Evolutionary conservation across 2,888 invertebrate species (phyloP), one percentile per base, ranked within the genome.

Genomic region (Epinotia brunnichana): DNA sequence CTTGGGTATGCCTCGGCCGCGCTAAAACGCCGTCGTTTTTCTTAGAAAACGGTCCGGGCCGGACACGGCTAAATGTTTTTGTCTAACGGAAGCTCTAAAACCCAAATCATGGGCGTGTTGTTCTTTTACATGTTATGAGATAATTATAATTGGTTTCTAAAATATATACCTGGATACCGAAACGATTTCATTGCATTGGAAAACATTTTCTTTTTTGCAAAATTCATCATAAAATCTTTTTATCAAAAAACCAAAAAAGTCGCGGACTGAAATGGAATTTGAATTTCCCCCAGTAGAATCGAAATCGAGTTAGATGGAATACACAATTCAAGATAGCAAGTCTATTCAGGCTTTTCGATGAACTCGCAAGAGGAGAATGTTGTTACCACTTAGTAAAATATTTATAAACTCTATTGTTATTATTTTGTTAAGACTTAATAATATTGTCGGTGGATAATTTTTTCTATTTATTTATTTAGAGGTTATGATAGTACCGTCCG

Each of bases 321-420:
- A 62, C 69, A 56, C 56, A 70, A 62, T 70, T 70, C 62, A 62
- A 70, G 62, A 70, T 35, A 35, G 62, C 62, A 54, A 62, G 62
- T 69, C 44, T 56, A 69, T 69, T 69, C 62, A 56, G 62, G 41
- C 24, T 44, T 62, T 62, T 69, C 54, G 11, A 19, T 29, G 44
- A 56, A 69, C 29, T 62, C 54, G 17, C 44, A 29, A 21, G 35
- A 69, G 69, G 53, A 41, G 53, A 69, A 69, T 13, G 35, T 29
- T 29, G 29, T 29, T 7, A 29, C 29, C 24, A 24, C 24, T 24
- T 24, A 24, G 24, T 29, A 29, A 29, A 35, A 35, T 35, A 35
- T 35, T 35, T 35, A 2, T 9, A 35, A 35, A 2, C 35, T 35
- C 9, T 35, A 35, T 9, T 35, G 9, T 35, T 35, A 35, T 35